Percentiles rank a stretch among this genome's conserved stretches.
These are phyloP conservation scores for Lasioglossum leucozonium DNA, from an alignment of 2,888 invertebrate species.

Conservation along the genomic window DNA sequence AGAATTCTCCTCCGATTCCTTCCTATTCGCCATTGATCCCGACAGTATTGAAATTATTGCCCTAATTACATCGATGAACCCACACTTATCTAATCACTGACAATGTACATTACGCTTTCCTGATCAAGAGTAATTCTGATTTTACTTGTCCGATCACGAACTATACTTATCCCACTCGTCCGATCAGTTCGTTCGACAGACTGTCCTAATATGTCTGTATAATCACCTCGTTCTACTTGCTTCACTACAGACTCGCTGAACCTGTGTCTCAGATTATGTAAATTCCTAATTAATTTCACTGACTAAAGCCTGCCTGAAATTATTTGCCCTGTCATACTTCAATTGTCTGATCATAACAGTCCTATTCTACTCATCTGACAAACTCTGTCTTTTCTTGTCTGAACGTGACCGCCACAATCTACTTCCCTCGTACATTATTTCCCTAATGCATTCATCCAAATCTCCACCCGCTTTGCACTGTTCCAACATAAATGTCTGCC, in stretches of 20 bases:
- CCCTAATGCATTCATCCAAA: not conserved
- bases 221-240: not conserved
- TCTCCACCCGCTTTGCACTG: not conserved
- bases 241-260: too few relatives aligned
- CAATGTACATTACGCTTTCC: not conserved
- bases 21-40: not conserved
- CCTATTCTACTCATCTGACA: not conserved
- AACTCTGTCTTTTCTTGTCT: not conserved
- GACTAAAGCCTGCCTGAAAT: not conserved
- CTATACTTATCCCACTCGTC: not conserved
- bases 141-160: not conserved
- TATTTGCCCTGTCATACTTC: not conserved
- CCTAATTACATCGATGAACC: not conserved
- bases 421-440: not conserved
- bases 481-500: not conserved
- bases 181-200: too few relatives aligned
- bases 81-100: not conserved
- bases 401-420: not conserved
- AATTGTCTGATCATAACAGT: too few relatives aligned
- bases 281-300: not conserved
- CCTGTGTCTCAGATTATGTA: not conserved
- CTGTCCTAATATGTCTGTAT: not conserved
- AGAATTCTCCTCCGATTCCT: conserved; percentile 39
- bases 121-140: not conserved
- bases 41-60: not conserved